Percentiles rank a stretch among this genome's conserved stretches.
Evolutionary conservation across 2,888 invertebrate genomes (phyloP).

Genomic region (Cinara cedri): DNA sequence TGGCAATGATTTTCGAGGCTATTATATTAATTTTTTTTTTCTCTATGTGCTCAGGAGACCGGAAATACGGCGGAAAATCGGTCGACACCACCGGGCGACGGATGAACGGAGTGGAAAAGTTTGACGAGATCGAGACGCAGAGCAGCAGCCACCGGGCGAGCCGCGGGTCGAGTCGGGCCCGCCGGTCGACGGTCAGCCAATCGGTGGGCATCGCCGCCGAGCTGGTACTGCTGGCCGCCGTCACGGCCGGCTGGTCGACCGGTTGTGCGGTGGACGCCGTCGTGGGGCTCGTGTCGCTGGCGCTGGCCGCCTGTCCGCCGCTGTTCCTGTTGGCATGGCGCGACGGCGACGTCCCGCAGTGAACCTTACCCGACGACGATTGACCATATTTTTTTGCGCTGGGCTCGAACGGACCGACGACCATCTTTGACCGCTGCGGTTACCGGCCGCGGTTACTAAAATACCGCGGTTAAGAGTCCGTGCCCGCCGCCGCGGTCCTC

Average conservation of each 20-base stretch:
- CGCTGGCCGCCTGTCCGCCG: conserved; percentile 10
- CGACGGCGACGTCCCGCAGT: not conserved
- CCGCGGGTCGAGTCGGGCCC: conserved; percentile 22
- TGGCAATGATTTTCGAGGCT: too few relatives aligned
- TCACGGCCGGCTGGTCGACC: conserved; percentile 14
- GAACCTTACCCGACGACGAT: not conserved
- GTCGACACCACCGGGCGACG: conserved; percentile 28
- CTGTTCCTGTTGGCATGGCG: not conserved
- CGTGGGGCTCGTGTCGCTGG: conserved; percentile 6
- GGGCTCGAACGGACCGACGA: not conserved
- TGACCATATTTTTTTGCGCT: too few relatives aligned
- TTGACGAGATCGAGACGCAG: conserved; percentile 43
- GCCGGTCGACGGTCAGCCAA: conserved; percentile 3
- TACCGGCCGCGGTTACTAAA: not conserved
- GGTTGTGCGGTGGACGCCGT: conserved; percentile 15
- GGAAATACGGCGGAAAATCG: not conserved
- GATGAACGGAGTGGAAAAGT: conserved; percentile 21
- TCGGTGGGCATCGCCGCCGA: conserved; percentile 24
- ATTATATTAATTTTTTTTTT: not conserved
- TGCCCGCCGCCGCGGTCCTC: too few relatives aligned
- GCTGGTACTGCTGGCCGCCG: conserved; percentile 7
- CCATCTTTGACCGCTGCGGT: not conserved
- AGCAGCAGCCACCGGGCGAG: conserved; percentile 49
- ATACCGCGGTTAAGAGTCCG: too few relatives aligned
- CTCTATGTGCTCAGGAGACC: not conserved